Conservation (phyloP, 2,797 vertebrate genomes). For the Poecilia picta region DNA sequence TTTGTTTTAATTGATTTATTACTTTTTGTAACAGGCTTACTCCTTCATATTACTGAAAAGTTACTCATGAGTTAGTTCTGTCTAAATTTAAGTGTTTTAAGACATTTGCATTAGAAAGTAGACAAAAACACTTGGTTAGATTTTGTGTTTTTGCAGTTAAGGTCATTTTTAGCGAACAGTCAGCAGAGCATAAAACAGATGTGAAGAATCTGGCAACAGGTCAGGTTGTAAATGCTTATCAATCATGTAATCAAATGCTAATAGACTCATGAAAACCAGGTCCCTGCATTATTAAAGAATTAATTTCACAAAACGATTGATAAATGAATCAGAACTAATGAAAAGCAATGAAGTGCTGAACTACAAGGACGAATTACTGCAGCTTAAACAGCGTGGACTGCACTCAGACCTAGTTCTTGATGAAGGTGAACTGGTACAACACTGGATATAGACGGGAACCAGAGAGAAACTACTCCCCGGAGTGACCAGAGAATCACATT, state of each 20-base stretch:
- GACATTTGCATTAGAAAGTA: too few relatives aligned
- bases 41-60: too few relatives aligned
- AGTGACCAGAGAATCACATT: background rate
- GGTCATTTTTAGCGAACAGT: background rate
- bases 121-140: too few relatives aligned
- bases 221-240: background rate
- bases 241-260: background rate
- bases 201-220: background rate
- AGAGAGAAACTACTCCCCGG: background rate
- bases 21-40: too few relatives aligned
- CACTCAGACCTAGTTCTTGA: background rate
- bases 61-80: too few relatives aligned
- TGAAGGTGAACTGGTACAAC: constrained; percentile 1
- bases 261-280: background rate
- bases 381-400: background rate
- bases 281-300: background rate
- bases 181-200: background rate
- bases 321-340: background rate
- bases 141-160: too few relatives aligned
- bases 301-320: background rate
- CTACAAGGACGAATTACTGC: background rate
- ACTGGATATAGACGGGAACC: background rate
- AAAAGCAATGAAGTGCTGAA: background rate
- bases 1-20: too few relatives aligned
- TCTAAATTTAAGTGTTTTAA: too few relatives aligned